Evolutionary conservation across 2,797 vertebrate genomes (phyloP).

Genomic region (Meriones psammophilus): DNA sequence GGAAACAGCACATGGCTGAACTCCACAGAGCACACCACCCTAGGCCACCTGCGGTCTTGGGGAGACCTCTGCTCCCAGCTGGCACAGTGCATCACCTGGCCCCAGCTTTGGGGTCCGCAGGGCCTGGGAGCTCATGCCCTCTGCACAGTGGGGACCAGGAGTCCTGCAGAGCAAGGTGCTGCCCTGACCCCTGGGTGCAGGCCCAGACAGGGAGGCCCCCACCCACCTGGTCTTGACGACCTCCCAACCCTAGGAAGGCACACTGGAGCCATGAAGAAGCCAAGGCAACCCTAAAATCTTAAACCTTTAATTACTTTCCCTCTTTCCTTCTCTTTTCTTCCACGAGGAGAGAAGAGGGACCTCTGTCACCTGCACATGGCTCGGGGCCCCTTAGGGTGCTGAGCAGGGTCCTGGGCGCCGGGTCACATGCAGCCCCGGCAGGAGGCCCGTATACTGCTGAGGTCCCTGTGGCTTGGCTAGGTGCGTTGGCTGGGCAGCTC

Average conservation of each 20-base stretch:
- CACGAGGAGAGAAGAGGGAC: slow-evolving; percentile 26
- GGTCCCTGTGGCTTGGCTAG: slow-evolving; percentile 81
- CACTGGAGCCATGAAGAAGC: neutral
- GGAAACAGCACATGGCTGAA: neutral
- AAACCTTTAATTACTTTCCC: slow-evolving; percentile 87
- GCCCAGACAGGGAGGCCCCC: too few species aligned
- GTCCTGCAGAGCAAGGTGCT: neutral
- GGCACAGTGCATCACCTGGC: neutral
- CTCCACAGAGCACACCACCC: neutral
- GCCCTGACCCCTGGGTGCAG: neutral
- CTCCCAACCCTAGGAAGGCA: neutral
- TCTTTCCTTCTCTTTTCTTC: slow-evolving; percentile 63
- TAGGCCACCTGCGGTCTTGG: neutral
- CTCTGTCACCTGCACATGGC: neutral
- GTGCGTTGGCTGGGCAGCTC: slow-evolving; percentile 93
- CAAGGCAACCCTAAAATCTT: slow-evolving; percentile 79
- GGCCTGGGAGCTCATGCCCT: neutral
- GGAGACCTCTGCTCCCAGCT: neutral
- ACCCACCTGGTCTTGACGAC: neutral
- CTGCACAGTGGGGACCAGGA: accelerated
- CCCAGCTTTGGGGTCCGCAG: neutral
- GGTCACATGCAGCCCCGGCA: slow-evolving; percentile 63
- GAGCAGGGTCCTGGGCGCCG: neutral
- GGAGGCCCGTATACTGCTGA: slow-evolving; percentile 60
- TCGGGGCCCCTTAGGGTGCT: neutral